Evolutionary conservation across 2,113 vertebrate species (phyloP), one percentile per base, ranked within the genome.

Genomic region (Cacatua alba): DNA sequence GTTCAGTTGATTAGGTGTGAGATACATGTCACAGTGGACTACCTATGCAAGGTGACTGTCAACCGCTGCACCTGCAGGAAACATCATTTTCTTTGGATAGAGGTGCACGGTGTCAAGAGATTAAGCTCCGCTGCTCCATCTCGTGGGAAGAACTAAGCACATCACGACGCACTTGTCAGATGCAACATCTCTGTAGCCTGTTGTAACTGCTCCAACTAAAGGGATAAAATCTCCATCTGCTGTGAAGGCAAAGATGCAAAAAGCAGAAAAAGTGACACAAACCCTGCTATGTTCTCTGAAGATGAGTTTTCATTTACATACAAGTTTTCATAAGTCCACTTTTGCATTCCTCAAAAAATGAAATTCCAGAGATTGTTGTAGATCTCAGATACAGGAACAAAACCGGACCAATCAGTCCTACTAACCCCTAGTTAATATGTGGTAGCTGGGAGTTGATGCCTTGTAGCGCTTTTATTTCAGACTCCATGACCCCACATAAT

Each of bases 141-240:
- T 97, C 44, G 62, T 96, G 96, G 90, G 72, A 92, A 83, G 90
- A 95, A 84, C 21, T 70, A 31, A 84, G 11, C 69, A 84, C 64
- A 62, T 31, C 76, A 43, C 1, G 7, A 44, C 39, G 17, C 39
- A 14, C 26, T 90, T 55, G 18, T 55, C n/a, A 63, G 41, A 88
- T 86, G 72, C n/a, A 75, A 19, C 31, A 26, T 48, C 62, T 76
- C 43, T 24, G 9, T 18, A 19, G 17, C 17, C 8, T 39, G 15
- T 33, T 53, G 33, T 28, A 69, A 67, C 19, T 4, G 0, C 31
- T 62, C 29, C 0, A 6, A 60, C 20, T 7, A 39, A 78, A 59
- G 39, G 55, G 33, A 28, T 51, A 59, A 82, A 84, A 59, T 7
- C 18, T 75, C 26, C 13, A 1, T 69, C 48, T 84, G 12, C 39